Evolutionary conservation across 2,888 invertebrate species (phyloP).

Genomic region (Endomychus coccineus): DNA sequence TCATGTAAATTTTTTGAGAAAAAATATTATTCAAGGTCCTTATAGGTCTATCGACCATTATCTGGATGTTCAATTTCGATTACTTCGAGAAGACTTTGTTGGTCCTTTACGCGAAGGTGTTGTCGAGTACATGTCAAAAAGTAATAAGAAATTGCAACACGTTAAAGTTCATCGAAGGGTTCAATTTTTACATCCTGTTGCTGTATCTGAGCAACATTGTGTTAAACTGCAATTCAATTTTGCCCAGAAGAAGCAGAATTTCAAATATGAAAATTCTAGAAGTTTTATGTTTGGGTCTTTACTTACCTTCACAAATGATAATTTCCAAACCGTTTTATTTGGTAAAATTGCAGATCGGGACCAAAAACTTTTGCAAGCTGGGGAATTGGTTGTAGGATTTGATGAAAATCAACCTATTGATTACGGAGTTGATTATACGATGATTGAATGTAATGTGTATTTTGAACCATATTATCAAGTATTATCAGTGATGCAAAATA

Average conservation of each 20-base stretch:
- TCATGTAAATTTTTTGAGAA: slow-evolving; percentile 45
- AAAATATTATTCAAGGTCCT: slow-evolving; percentile 54
- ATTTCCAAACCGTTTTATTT: slow-evolving; percentile 61
- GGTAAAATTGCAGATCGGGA: slow-evolving; percentile 60
- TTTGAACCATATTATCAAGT: slow-evolving; percentile 78
- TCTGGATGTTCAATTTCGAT: slow-evolving; percentile 68
- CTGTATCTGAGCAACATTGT: slow-evolving; percentile 21
- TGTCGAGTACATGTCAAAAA: slow-evolving; percentile 23
- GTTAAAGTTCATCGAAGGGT: slow-evolving; percentile 23
- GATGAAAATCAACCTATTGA: slow-evolving; percentile 29
- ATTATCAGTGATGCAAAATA: slow-evolving; percentile 57
- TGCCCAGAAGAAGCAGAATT: slow-evolving; percentile 26
- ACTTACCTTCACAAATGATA: slow-evolving; percentile 61
- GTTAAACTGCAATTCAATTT: slow-evolving; percentile 23
- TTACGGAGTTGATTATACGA: slow-evolving; percentile 42
- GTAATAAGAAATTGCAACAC: slow-evolving; percentile 17
- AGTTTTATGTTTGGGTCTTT: slow-evolving; percentile 65
- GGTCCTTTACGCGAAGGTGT: slow-evolving; percentile 64
- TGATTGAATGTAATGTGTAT: slow-evolving; percentile 73
- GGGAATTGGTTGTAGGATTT: slow-evolving; percentile 48
- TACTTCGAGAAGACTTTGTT: slow-evolving; percentile 74
- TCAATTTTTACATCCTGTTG: slow-evolving; percentile 19
- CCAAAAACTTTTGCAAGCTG: slow-evolving; percentile 45
- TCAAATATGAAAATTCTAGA: slow-evolving; percentile 48
- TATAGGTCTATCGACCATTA: slow-evolving; percentile 64